Evolutionary conservation across 2,113 vertebrate species (phyloP).

Genomic region (Montifringilla adamsi): DNA sequence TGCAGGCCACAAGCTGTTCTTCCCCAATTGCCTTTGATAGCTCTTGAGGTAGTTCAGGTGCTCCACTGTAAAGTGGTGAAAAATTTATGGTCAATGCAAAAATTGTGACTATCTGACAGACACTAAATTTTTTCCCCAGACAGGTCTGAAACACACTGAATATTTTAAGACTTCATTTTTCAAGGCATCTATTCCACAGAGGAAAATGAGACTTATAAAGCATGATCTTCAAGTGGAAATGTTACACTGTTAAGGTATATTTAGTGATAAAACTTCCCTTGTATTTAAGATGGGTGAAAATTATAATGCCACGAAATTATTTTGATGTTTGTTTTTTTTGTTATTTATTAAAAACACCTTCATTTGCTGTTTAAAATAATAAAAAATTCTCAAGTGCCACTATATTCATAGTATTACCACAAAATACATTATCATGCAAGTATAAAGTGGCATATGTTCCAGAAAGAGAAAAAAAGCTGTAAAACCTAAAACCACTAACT

Average conservation of each 20-base stretch:
- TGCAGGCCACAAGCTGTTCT: not conserved
- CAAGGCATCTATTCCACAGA: not conserved
- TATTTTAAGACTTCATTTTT: not conserved
- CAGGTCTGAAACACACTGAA: not conserved
- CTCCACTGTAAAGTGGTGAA: not conserved
- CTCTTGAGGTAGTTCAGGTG: not conserved
- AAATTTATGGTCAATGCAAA: not conserved
- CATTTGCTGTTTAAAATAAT: not conserved
- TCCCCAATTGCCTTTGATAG: not conserved
- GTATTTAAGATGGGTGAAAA: not conserved
- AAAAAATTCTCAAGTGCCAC: not conserved
- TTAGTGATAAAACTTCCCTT: not conserved
- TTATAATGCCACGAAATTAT: not conserved
- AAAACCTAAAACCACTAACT: not conserved
- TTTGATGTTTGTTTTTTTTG: rapidly evolving
- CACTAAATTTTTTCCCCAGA: not conserved
- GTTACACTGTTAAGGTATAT: rapidly evolving
- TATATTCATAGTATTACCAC: not conserved
- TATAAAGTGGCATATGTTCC: not conserved
- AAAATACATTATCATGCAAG: not conserved
- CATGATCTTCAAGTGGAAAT: not conserved
- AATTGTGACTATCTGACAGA: not conserved
- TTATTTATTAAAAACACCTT: not conserved
- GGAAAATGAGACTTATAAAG: not conserved
- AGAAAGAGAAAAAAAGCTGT: not conserved